A percentile compares a stretch with the other conserved stretches of the same genome.
Conservation (phyloP, 2,797 vertebrate species). For the Tamandua tetradactyla region DNA sequence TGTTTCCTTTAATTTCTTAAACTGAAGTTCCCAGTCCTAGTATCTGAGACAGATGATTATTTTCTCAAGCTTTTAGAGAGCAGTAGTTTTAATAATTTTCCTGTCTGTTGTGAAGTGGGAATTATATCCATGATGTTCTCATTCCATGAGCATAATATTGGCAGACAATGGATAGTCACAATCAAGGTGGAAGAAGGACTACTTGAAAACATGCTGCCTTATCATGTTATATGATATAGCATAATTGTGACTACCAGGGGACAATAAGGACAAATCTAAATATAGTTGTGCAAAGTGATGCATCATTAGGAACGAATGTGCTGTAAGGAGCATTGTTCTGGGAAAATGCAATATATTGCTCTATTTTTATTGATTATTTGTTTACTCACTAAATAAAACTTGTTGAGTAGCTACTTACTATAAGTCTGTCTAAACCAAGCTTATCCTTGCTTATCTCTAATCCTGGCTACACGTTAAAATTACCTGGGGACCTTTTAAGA, state of each 20-base stretch:
- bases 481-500: neutral
- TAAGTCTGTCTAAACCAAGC: neutral
- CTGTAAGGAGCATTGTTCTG: neutral
- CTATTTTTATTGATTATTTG: neutral
- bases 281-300: neutral
- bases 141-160: neutral
- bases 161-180: neutral
- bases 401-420: neutral
- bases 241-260: neutral
- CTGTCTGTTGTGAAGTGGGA: neutral
- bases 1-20: conserved; percentile 15
- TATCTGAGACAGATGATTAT: neutral
- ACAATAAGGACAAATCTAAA: neutral
- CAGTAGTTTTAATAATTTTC: neutral
- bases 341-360: neutral
- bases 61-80: neutral
- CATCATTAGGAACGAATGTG: neutral
- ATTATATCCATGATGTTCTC: neutral
- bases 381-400: neutral
- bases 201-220: neutral
- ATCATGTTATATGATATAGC: neutral
- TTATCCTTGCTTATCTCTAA: neutral
- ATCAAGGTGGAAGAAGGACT: neutral
- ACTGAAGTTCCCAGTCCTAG: neutral
- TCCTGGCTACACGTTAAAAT: neutral